Base-by-base conservation (phyloP, 2,113 vertebrate genomes). In the Chloroceryle aenea region DNA sequence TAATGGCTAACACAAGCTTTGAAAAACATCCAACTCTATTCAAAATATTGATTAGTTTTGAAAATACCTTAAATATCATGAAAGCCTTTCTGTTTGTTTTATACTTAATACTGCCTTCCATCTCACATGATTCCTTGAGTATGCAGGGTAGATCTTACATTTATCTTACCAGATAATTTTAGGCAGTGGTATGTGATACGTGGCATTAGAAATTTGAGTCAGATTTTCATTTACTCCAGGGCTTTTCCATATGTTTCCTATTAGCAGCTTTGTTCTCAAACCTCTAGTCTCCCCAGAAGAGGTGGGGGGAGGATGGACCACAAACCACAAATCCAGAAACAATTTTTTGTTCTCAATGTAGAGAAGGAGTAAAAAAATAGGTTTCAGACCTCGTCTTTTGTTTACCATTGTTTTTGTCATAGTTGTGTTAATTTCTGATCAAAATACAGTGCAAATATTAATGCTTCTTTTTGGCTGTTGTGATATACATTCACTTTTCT, bases 221-320 rank as follows among this genome's bases (percentile, higher is more conserved):
- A 99, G 98, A 97, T 96, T 98, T 98, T 97, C 91, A 89, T 97
- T 96, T 95, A 91, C 98, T 98, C 97, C 96, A 99, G 98, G 99
- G 99, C 97, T 98, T 97, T 99, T 99, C 98, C 99, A 99, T 99
- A 98, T 99, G 99, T 99, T 99, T 99, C 96, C 97, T 98, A 96
- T 98, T 98, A 98, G 97, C 95, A 97, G 97, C 94, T 98, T 98
- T 98, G 91, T 98, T 98, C 97, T 97, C 91, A 97, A 93, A 92
- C 48, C 62, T 93, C 81, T 89, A 32, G 76, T 92, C 94, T 97
- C 81, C 79, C 95, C 87, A 96, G 97, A 96, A 40, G 38, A 12
- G n/a, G n/a, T n/a, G 38, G 0, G 26, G 0, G 2, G 45, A 52
- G 9, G 38, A 40, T 12, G 12, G 38, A 12, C 38, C 38, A 40